Base-by-base conservation (phyloP, 2,113 vertebrate genomes). In the Chlorodrepanis virens region DNA sequence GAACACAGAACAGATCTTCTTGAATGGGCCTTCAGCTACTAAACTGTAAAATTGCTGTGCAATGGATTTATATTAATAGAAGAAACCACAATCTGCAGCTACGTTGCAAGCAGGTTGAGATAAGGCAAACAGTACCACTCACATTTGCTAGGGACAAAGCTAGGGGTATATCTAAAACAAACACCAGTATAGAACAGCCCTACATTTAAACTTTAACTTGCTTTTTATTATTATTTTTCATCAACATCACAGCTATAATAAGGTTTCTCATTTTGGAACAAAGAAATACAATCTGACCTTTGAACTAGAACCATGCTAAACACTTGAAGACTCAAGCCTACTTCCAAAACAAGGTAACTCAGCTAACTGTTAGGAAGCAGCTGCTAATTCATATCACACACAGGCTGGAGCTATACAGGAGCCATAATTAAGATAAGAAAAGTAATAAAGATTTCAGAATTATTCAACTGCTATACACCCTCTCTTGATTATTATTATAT, bases 401-500 rank as follows among this genome's bases (percentile, higher is more conserved):
- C 25, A 54, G 49, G 69, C 56, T 95, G 74, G 40, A 96, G 71
- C 64, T 83, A 86, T 53, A 83, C 35, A 40, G 23, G 44, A 87
- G 47, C 29, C 82, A 82, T 80, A 89, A 94, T 54, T 31, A 90
- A 95, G 90, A 93, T 87, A 89, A 96, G 82, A 63, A 93, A 76
- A 9, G 25, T 68, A 83, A 94, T 95, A 97, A 93, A 86, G 79
- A 90, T 76, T 94, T 90, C 80, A 65, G 71, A 95, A 90, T 94
- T 92, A 93, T 96, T 90, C 50, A 67, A 94, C 86, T 87, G 88
- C 57, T 89, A 59, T 24, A 78, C 49, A 92, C 79, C 68, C 90
- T 59, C 64, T 86, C 77, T 71, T 45, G 59, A 76, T 95, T 83
- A 86, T 31, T n/a, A 93, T 39, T 78, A 77, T 39, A 74, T 90